Base-by-base conservation (phyloP, 1,140 invertebrate species). In the Kradibia gibbosae region DNA sequence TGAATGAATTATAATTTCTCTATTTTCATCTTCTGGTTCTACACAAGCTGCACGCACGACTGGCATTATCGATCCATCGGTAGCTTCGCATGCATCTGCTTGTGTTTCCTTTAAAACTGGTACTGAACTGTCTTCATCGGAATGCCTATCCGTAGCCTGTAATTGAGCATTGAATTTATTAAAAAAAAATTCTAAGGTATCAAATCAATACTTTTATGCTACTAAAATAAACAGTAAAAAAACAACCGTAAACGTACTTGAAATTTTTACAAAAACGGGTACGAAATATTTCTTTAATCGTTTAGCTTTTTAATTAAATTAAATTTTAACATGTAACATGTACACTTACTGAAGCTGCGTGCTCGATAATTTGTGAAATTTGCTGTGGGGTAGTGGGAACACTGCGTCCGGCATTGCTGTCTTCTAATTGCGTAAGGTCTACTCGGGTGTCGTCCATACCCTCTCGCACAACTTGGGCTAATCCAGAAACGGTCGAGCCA, bases 371-470 rank as follows among this genome's bases (percentile, higher is more conserved):
- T 25, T 94, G 94, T 1, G 95, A 95, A 39, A 94, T 93, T 88
- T 96, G 94, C 50, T 95, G 91, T 20, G 96, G 95, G 3, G 94
- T 95, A 17, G 93, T 94, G 0, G 95, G 95, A 17, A 95, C 94
- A 88, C 94, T 95, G 65, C 94, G 89, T 17, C 94, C 94, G 48
- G 93, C 94, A 60, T 93, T 86, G 88, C 93, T 91, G 72, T 95
- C 94, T 85, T 95, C 95, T 85, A 95, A 91, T 81, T 94, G 93
- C 20, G 92, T 92, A 25, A 96, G 89, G 88, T 96, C 96, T 88
- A 96, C 94, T 84, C 95, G 92, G 0, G 95, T 96, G 86, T 96
- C 95, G 86, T 96, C 95, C 91, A 96, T 94, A 8, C 94, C 93
- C 88, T 95, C 94, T 73, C 93, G 93, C 36, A 92, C 91, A 79